phyloP scores from a whole-genome alignment of 2,797 vertebrate genomes.

The Pseudocheirus occidentalis region DNA sequence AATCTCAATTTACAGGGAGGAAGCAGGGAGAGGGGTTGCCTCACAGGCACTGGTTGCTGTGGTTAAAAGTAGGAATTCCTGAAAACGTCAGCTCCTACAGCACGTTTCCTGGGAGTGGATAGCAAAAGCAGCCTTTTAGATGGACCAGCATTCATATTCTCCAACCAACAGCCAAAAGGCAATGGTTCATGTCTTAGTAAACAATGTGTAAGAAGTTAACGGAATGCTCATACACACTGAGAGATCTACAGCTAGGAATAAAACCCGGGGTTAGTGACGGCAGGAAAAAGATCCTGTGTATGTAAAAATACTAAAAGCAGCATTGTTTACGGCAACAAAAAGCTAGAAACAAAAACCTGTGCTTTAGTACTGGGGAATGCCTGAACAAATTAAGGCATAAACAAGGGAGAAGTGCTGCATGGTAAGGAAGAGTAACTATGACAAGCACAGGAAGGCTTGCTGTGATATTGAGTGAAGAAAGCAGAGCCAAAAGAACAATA shows the following conservation, averaged over 20 bases:
- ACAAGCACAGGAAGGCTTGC: neutral
- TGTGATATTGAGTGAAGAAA: neutral
- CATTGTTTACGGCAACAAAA: neutral
- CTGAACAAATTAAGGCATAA: neutral
- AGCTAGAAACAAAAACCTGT: neutral
- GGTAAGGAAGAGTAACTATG: neutral
- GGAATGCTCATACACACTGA: neutral
- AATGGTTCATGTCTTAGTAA: neutral
- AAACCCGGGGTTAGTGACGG: neutral
- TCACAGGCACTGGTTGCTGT: neutral
- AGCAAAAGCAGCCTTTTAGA: slow-evolving; percentile 25
- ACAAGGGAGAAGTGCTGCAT: neutral
- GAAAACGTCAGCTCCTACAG: neutral
- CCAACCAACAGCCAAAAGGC: slow-evolving; percentile 22
- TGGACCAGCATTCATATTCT: neutral
- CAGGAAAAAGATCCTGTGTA: neutral
- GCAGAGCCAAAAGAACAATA: neutral
- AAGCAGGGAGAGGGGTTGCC: neutral
- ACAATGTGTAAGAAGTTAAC: neutral
- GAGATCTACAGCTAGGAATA: neutral
- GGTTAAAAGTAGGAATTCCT: neutral
- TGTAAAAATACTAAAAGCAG: neutral
- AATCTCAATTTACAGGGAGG: neutral
- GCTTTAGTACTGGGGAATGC: neutral
- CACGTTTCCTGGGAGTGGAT: neutral